A percentile compares a stretch with the other conserved stretches of the same genome.
These are phyloP conservation scores for Cydia strobilella DNA, from an alignment of 1,140 invertebrate genomes.

Conservation along the genomic window DNA sequence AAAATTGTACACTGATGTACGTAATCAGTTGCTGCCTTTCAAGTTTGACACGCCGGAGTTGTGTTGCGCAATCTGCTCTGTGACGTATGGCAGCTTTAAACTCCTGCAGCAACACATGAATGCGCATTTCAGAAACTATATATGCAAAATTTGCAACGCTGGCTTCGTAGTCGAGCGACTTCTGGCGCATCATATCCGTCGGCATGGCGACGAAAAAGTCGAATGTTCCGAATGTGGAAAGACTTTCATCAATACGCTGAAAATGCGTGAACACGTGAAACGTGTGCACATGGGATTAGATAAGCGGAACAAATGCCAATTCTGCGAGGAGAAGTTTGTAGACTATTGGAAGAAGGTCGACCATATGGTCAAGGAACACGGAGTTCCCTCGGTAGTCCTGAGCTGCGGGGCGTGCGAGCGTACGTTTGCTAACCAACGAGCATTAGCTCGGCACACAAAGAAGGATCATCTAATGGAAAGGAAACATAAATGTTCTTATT, in stretches of 20 bases:
- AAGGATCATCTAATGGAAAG: conserved; percentile 42
- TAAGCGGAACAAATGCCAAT: background rate
- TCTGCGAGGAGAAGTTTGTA: conserved; percentile 18
- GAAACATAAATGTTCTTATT: conserved; percentile 70
- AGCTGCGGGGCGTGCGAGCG: conserved; percentile 21
- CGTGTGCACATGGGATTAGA: background rate
- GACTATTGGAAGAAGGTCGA: conserved; percentile 8
- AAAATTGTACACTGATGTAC: conserved; percentile 46
- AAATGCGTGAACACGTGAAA: conserved; percentile 28
- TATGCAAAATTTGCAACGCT: conserved; percentile 52
- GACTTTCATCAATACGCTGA: conserved; percentile 16
- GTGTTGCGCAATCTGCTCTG: conserved; percentile 47
- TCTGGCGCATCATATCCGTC: conserved; percentile 72
- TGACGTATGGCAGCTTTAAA: conserved; percentile 34
- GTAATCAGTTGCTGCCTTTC: conserved; percentile 55
- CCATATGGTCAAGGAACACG: conserved; percentile 13
- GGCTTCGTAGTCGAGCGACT: conserved; percentile 68
- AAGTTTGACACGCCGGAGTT: conserved; percentile 48
- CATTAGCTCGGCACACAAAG: conserved; percentile 15
- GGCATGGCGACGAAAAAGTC: conserved; percentile 72
- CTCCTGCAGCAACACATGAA: conserved; percentile 55
- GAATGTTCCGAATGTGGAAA: conserved; percentile 28
- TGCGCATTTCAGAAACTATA: conserved; percentile 55
- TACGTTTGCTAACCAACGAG: conserved; percentile 4
- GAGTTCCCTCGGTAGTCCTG: background rate